phyloP scores from a whole-genome alignment of 2,797 vertebrate species.

The Odontamblyopus rebecca region DNA sequence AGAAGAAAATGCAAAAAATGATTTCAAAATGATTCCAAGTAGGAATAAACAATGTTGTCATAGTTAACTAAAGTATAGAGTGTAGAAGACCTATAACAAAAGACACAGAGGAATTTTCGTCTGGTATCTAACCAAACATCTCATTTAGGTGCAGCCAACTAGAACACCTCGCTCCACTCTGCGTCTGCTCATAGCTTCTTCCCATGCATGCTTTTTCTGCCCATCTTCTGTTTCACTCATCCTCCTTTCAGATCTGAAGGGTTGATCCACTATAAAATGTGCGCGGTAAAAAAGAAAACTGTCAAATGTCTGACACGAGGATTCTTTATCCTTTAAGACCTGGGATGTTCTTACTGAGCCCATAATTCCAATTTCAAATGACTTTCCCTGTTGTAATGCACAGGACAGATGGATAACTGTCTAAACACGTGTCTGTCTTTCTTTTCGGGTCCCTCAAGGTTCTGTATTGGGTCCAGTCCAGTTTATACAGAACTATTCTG shows the following conservation, averaged over 20 bases:
- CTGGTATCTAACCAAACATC: constrained; percentile 39
- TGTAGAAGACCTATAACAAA: background rate
- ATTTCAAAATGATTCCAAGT: background rate
- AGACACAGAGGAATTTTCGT: constrained; percentile 41
- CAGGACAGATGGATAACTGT: constrained; percentile 39
- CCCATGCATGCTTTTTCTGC: constrained; percentile 14
- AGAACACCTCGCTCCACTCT: constrained; percentile 34
- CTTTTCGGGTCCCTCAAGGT: constrained; percentile 55
- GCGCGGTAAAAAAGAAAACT: background rate
- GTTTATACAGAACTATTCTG: constrained; percentile 20
- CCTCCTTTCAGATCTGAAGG: constrained; percentile 5
- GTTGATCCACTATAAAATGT: constrained; percentile 5
- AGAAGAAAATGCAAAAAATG: background rate
- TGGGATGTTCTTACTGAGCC: constrained; percentile 44
- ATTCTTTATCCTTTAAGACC: constrained; percentile 29
- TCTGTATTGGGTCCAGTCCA: constrained; percentile 27
- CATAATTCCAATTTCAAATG: constrained; percentile 38
- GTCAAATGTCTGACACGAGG: constrained; percentile 6
- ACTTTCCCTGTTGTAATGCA: constrained; percentile 57
- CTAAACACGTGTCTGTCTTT: constrained; percentile 47
- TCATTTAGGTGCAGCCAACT: constrained; percentile 52
- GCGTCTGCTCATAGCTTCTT: constrained; percentile 8
- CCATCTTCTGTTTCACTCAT: background rate
- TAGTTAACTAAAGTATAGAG: background rate
- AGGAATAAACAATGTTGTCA: background rate